Evolutionary conservation across 2,888 invertebrate genomes (phyloP).

Genomic region (Artemia sinica): DNA sequence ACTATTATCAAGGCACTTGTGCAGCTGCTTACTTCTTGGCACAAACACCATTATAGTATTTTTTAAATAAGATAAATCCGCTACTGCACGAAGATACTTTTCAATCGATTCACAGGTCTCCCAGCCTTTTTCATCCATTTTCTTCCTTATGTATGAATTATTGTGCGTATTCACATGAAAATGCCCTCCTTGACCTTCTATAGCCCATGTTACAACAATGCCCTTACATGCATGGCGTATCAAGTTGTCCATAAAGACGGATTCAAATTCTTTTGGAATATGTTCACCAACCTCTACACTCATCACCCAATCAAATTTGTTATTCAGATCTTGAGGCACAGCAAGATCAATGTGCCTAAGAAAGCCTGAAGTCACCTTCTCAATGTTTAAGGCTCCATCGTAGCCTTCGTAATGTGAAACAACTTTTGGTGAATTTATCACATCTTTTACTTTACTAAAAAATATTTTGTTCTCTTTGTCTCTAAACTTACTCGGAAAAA

Average conservation of each 20-base stretch:
- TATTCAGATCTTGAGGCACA: neutral
- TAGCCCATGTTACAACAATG: neutral
- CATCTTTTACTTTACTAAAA: neutral
- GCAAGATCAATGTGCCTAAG: neutral
- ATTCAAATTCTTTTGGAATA: neutral
- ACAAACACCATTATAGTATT: neutral
- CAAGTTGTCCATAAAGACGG: neutral
- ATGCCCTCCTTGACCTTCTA: neutral
- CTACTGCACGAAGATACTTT: neutral
- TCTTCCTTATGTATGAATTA: neutral
- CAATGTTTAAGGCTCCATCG: neutral
- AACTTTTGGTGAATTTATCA: neutral
- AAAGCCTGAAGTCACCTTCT: neutral
- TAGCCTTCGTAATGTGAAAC: conserved; percentile 11
- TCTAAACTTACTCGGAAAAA: neutral
- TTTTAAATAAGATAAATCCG: neutral
- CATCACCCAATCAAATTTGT: neutral
- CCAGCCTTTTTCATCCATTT: neutral
- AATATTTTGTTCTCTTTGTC: neutral
- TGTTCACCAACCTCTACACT: neutral
- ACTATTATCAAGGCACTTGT: neutral
- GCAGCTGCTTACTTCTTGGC: neutral
- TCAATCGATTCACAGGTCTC: neutral
- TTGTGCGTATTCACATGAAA: neutral
- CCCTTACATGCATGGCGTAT: neutral